Evolutionary conservation across 2,888 invertebrate genomes (phyloP).

Genomic region (Himalopsyche kuldschensis): DNA sequence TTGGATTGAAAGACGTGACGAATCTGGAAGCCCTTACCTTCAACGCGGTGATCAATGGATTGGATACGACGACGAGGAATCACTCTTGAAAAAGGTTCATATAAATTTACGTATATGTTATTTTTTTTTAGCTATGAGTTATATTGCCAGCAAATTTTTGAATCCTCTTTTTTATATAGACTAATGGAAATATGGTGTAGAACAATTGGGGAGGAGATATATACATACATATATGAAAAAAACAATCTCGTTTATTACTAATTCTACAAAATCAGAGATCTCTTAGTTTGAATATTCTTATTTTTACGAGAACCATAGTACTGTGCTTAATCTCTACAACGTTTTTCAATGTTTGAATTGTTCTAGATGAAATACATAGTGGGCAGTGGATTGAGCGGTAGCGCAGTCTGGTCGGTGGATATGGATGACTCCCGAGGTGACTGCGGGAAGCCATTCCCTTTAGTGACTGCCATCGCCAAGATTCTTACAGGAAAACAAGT

Average conservation of each 20-base stretch:
- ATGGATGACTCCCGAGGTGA: constrained; percentile 79
- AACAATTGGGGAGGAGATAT: too few species aligned
- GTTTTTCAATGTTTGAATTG: background rate
- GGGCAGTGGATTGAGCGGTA: constrained; percentile 67
- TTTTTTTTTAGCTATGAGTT: too few species aligned
- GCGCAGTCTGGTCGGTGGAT: constrained; percentile 72
- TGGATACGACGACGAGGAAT: constrained; percentile 72
- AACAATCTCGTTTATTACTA: too few species aligned
- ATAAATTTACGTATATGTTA: too few species aligned
- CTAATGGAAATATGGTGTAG: too few species aligned
- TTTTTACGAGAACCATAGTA: too few species aligned
- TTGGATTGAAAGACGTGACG: constrained; percentile 60
- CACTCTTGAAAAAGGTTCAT: constrained; percentile 67
- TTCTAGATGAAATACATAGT: constrained; percentile 65
- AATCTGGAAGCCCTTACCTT: constrained; percentile 66
- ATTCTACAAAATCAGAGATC: too few species aligned
- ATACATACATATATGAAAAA: too few species aligned
- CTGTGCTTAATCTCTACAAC: too few species aligned
- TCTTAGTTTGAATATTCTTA: too few species aligned
- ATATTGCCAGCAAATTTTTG: too few species aligned
- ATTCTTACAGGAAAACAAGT: constrained; percentile 55
- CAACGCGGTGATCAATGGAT: constrained; percentile 78
- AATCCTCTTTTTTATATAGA: too few species aligned
- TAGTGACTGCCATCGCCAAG: constrained; percentile 63
- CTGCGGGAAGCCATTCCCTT: constrained; percentile 72